Percentiles rank a stretch among this genome's conserved stretches.
Conservation (phyloP, 2,797 vertebrate genomes). For the Urocyon cinereoargenteus region DNA sequence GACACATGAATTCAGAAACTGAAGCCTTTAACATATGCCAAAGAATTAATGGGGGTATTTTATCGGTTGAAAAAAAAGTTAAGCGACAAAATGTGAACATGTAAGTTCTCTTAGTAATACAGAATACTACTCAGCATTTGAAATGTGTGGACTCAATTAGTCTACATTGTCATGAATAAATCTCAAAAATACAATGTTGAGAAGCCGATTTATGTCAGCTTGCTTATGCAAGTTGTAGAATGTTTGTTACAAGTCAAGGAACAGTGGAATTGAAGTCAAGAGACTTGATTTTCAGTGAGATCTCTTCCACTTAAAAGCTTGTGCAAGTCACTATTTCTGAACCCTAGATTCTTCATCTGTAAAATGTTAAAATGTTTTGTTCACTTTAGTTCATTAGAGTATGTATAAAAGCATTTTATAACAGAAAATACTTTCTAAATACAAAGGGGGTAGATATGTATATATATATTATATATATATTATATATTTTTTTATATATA, state of each 20-base stretch:
- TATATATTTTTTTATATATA: too few relatives aligned
- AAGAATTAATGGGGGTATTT: slow-evolving; percentile 24
- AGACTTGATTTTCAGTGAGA: background rate
- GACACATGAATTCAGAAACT: background rate
- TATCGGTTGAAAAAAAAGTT: background rate
- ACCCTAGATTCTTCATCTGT: background rate
- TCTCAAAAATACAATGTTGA: slow-evolving; percentile 26
- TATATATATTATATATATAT: too few relatives aligned
- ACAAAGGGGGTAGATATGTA: background rate
- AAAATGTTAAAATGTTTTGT: background rate
- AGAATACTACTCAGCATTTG: slow-evolving; percentile 26
- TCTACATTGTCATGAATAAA: background rate
- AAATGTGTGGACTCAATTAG: background rate
- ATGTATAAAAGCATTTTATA: slow-evolving; percentile 28
- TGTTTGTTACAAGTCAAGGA: background rate
- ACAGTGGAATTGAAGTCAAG: background rate
- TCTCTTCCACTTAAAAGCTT: background rate
- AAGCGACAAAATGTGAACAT: background rate
- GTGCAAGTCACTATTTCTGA: background rate
- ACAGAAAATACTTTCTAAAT: background rate
- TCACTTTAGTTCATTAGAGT: background rate
- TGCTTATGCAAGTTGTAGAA: background rate
- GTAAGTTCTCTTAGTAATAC: background rate
- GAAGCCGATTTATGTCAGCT: background rate
- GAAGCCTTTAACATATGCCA: background rate